Base-by-base conservation (phyloP, 2,113 vertebrate genomes). In the Rhabdomys dilectus region DNA sequence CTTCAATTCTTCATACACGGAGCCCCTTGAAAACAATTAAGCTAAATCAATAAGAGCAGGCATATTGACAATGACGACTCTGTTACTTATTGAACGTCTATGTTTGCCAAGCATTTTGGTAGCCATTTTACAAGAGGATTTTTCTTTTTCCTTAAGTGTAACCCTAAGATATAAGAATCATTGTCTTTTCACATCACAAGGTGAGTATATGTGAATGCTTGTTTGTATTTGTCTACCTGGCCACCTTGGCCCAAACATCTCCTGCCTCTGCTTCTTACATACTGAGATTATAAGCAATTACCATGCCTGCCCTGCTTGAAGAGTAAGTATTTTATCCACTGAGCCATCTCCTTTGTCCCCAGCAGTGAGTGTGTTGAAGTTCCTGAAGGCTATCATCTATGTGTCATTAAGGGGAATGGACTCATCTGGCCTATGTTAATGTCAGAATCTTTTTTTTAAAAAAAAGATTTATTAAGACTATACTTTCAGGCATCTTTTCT, bases 351-450 rank as follows among this genome's bases (percentile, higher is more conserved):
- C 16, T 26, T 1, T 7, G 24, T 62, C 7, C n/a, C 81, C 21
- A 42, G 26, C 45, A 96, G 24, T 62, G 12, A n/a, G n/a, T 15
- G 24, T 22, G 81, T 78, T 93, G n/a, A 91, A 94, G 85, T 56
- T 78, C 60, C 31, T 66, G 24, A 81, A 91, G 24, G 36, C 24
- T 75, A 68, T 34, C 68, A 42, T 93, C 51, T 81, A 31, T 34
- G 29, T 97, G 31, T 86, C 81, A 87, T 89, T n/a, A 72, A 78
- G 12, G 7, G 58, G 26, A 22, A 70, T 78, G 58, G 56, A 60
- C 45, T 92, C 45, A 92, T 62, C 60, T 82, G 17, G 31, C 8
- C 58, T 39, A n/a, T 86, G 45, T 86, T 91, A 91, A 81, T 45
- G 17, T 42, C 53, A 81, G 85, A 88, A 36, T 3, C 13, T 56